These are phyloP conservation scores for Macquaria australasica DNA, from an alignment of 2,113 vertebrate genomes.

Conservation along the genomic window DNA sequence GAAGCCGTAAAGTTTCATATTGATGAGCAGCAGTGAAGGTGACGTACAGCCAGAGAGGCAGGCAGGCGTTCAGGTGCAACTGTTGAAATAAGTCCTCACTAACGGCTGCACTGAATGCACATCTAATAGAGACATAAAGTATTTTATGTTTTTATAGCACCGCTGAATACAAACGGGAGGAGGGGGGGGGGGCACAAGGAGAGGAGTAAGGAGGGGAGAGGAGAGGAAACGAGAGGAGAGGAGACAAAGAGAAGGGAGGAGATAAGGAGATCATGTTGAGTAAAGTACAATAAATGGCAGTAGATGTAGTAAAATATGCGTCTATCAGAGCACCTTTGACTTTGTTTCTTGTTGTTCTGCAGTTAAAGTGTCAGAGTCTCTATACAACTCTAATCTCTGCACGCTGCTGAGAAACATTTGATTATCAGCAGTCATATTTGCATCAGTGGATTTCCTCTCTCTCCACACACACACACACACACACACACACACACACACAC, in stretches of 20 bases:
- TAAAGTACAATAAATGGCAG: too few species aligned
- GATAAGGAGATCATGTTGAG: too few species aligned
- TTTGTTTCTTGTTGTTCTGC: too few species aligned
- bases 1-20: slow-evolving; percentile 10
- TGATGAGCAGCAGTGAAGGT: slow-evolving; percentile 4
- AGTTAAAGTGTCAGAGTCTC: too few species aligned
- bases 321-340: too few species aligned
- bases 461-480: too few species aligned
- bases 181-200: too few species aligned
- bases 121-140: neutral
- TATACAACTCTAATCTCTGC: too few species aligned
- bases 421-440: slow-evolving; percentile 48
- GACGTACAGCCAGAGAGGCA: too few species aligned
- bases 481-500: slow-evolving; percentile 22
- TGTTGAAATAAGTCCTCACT: neutral
- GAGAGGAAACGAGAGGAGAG: neutral
- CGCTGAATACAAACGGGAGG: neutral
- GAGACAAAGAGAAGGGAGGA: too few species aligned
- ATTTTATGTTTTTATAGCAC: neutral
- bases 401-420: slow-evolving; percentile 10
- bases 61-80: neutral
- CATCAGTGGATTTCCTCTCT: slow-evolving; percentile 47
- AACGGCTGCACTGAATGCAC: neutral
- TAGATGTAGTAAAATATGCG: too few species aligned
- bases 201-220: neutral